Evolutionary conservation across 2,113 vertebrate genomes (phyloP).

Genomic region (Varanus komodoensis): DNA sequence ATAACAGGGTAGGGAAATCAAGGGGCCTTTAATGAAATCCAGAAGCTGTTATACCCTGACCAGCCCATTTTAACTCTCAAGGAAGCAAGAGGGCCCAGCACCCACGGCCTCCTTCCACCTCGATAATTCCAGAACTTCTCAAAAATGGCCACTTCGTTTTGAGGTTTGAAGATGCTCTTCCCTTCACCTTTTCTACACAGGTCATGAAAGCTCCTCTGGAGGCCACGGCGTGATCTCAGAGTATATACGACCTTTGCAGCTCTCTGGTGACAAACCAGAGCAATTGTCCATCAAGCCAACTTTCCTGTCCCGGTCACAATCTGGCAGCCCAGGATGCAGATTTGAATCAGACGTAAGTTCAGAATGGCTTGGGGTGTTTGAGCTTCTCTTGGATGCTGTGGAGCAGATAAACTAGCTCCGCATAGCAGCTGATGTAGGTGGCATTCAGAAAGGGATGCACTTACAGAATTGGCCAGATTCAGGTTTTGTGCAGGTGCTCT

Average conservation of each 20-base stretch:
- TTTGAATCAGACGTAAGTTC: slow-evolving; percentile 89
- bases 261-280: slow-evolving; percentile 87
- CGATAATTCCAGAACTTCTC: neutral
- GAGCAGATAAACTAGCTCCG: neutral
- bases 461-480: neutral
- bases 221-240: slow-evolving; percentile 87
- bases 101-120: no score
- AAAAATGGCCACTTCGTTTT: neutral
- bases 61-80: neutral
- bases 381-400: neutral
- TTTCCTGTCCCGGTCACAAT: slow-evolving; percentile 83
- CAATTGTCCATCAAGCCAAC: slow-evolving; percentile 88
- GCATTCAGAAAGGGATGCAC: neutral
- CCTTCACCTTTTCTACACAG: slow-evolving; percentile 65
- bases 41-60: no score
- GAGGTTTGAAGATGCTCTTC: neutral
- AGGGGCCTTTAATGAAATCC: no score
- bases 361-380: neutral
- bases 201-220: slow-evolving; percentile 82
- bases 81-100: neutral
- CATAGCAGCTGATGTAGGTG: neutral
- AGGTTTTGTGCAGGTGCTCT: neutral
- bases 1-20: no score
- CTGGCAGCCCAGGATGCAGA: slow-evolving; percentile 83
- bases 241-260: slow-evolving; percentile 86